Conservation (phyloP, 2,113 vertebrate genomes). For the Typhlomys cinereus region DNA sequence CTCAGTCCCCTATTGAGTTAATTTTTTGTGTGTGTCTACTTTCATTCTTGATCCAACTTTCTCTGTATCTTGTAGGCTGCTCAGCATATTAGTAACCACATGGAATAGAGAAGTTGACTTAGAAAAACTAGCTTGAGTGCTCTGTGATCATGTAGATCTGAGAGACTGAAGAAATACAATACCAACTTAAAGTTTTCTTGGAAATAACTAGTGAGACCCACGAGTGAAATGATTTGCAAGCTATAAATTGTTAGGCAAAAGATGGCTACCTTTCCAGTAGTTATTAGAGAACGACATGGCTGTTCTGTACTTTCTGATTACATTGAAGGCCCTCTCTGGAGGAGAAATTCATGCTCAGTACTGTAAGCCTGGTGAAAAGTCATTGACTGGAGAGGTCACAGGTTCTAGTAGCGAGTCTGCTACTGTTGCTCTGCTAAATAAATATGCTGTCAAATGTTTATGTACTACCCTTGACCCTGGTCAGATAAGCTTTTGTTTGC, state of each 20-base stretch:
- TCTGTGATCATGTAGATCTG: background rate
- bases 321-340: no score
- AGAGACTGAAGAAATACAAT: background rate
- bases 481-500: no score
- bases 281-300: no score
- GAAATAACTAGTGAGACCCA: constrained; percentile 7
- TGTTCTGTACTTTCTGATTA: no score
- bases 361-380: no score
- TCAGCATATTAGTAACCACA: background rate
- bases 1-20: background rate
- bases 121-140: background rate
- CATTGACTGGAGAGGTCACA: no score
- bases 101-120: background rate
- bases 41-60: background rate
- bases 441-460: no score
- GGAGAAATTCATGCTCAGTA: no score
- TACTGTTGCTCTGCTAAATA: no score
- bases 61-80: background rate
- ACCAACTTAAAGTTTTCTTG: background rate
- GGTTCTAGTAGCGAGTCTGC: no score
- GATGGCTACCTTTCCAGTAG: background rate
- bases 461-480: no score
- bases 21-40: background rate
- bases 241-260: constrained; percentile 19
- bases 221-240: background rate